These are phyloP conservation scores for Chamaetylas fuelleborni DNA, from an alignment of 2,113 vertebrate genomes.

Conservation along the genomic window DNA sequence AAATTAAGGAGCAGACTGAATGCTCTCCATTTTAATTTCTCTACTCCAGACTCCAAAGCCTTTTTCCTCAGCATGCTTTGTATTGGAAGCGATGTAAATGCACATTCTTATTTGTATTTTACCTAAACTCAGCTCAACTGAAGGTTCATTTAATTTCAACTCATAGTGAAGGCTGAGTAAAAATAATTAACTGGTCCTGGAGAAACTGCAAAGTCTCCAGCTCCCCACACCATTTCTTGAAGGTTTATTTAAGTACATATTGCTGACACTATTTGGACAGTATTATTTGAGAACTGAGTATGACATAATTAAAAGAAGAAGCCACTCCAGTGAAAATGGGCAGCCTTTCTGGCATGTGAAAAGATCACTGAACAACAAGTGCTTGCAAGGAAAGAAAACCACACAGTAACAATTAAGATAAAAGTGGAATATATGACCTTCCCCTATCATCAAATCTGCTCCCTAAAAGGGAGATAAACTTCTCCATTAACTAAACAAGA, in stretches of 20 bases:
- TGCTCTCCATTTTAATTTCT: neutral
- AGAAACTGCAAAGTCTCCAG: neutral
- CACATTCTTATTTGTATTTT: neutral
- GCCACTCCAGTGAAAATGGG: neutral
- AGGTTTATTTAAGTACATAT: neutral
- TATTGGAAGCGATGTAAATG: neutral
- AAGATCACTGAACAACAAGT: neutral
- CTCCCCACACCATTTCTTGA: neutral
- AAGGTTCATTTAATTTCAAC: neutral
- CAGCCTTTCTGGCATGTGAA: neutral
- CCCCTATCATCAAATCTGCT: neutral
- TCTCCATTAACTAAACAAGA: neutral
- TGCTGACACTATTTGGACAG: neutral
- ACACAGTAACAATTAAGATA: neutral
- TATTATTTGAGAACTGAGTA: neutral
- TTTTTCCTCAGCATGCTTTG: neutral
- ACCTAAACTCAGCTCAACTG: neutral
- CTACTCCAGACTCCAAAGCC: neutral
- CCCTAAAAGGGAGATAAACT: neutral
- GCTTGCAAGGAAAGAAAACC: neutral
- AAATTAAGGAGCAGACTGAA: neutral
- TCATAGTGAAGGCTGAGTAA: neutral
- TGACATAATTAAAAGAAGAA: neutral
- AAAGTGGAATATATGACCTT: neutral
- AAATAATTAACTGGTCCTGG: neutral